Percentiles rank a stretch among this genome's conserved stretches.
Evolutionary conservation across 2,888 invertebrate species (phyloP).

Genomic region (Drosophila conformis): DNA sequence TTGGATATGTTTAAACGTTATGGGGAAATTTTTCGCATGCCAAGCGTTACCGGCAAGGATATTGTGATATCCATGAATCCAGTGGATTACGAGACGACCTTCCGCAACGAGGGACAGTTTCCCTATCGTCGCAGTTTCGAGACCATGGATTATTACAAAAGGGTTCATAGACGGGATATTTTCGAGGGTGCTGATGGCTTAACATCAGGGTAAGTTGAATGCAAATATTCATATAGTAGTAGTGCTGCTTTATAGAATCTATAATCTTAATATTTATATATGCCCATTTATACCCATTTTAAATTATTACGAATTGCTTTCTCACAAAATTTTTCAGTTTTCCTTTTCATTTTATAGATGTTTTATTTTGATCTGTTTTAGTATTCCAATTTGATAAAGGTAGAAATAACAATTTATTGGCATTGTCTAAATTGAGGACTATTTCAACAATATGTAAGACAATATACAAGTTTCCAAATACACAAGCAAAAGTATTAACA

Average conservation of each 20-base stretch:
- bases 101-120: slow-evolving; percentile 85
- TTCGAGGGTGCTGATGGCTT: slow-evolving; percentile 70
- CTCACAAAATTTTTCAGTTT: not conserved
- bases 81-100: slow-evolving; percentile 85
- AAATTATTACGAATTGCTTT: not conserved
- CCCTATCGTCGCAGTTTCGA: slow-evolving; percentile 84
- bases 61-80: slow-evolving; percentile 86
- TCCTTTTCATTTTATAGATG: not conserved
- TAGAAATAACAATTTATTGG: not conserved
- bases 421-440: not conserved
- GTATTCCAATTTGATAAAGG: not conserved
- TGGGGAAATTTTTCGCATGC: slow-evolving; percentile 85
- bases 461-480: not conserved
- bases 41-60: slow-evolving; percentile 78
- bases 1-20: slow-evolving; percentile 64
- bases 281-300: not conserved
- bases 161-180: slow-evolving; percentile 57
- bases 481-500: not conserved
- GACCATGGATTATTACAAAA: slow-evolving; percentile 84
- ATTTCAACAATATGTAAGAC: not conserved
- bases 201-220: slow-evolving; percentile 58
- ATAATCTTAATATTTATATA: not conserved
- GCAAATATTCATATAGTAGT: not conserved
- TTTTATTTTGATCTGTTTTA: not conserved
- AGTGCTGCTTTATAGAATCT: not conserved